Evolutionary conservation across 2,888 invertebrate species (phyloP), one percentile per base, ranked within the genome.

Genomic region (Drosophila paranaensis): DNA sequence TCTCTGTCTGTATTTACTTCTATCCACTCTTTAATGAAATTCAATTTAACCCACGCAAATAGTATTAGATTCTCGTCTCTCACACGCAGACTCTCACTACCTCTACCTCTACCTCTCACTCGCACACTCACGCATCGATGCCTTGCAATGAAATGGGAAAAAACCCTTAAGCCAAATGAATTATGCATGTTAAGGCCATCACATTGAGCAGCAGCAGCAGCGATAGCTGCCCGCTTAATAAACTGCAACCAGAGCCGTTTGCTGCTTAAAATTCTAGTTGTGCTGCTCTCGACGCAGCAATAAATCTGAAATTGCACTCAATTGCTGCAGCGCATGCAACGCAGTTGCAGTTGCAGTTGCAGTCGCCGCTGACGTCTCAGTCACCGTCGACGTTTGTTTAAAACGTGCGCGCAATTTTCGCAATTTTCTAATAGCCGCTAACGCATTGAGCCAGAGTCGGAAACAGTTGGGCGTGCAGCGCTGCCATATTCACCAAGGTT

Each of bases 321-420:
- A 89, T 86, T 80, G 87, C 86, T 58, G 27, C 35, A 37, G 67
- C 50, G 68, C 86, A 88, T 85, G 85, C 88, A 88, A 86, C 70
- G 66, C 55, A 46, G 39, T 35, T 13, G 42, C 48, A 25, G 67
- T 8, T 20, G 48, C 35, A 8, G 67, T 39, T 51, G 35, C 43
- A 2, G 63, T 30, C 55, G 40, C 14, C 1, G 69, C 27, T 33
- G 27, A 8, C 5, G 75, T 46, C 42, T n/a, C 14, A 50, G 57
- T 35, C 8, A 53, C 4, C 16, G 57, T 6, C 0, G 57, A 50
- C 48, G 67, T 42, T 48, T 50, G 50, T 30, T 65, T 39, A 72
- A 81, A 89, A 89, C 87, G 89, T 87, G 86, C 70, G 77, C 82
- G 87, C 86, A 89, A 87, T 88, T 86, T 87, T 87, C 84, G 79